A percentile compares a stretch with the other conserved stretches of the same genome.
phyloP scores from a whole-genome alignment of 2,888 invertebrate species.

The Pyrocoelia pectoralis region DNA sequence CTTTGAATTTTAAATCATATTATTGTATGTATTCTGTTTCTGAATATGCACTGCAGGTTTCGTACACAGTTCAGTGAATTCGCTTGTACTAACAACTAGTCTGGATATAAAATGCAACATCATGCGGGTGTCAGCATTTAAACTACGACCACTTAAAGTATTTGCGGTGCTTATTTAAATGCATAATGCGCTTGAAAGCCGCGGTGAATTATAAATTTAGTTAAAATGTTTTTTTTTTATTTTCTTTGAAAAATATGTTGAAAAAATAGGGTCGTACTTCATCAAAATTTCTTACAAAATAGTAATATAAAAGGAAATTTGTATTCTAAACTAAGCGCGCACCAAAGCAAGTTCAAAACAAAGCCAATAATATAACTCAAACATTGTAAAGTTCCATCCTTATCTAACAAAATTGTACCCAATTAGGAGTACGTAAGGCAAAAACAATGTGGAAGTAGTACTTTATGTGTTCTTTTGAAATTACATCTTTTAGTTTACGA shows the following conservation, averaged over 20 bases:
- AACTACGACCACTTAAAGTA: constrained; percentile 28
- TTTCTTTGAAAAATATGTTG: neutral
- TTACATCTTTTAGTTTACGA: constrained; percentile 35
- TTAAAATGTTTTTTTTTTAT: neutral
- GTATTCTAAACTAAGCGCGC: constrained; percentile 19
- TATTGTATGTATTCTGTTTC: constrained; percentile 11
- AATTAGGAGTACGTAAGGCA: constrained; percentile 14
- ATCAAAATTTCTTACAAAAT: constrained; percentile 19
- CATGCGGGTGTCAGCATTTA: constrained; percentile 34
- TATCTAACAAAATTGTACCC: neutral
- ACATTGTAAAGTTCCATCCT: constrained; percentile 14
- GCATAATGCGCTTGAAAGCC: neutral
- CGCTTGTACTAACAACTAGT: constrained; percentile 31
- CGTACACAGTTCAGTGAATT: constrained; percentile 20
- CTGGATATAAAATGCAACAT: constrained; percentile 33
- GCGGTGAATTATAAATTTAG: neutral
- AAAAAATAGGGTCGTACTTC: neutral
- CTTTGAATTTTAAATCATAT: neutral
- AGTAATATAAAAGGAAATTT: constrained; percentile 21
- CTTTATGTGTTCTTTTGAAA: constrained; percentile 34
- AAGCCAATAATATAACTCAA: constrained; percentile 21
- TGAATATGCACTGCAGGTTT: constrained; percentile 11
- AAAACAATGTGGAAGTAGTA: constrained; percentile 17
- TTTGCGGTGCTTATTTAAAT: constrained; percentile 8
- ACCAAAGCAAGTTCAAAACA: constrained; percentile 18